A percentile compares a stretch with the other conserved stretches of the same genome.
Conservation (phyloP, 2,113 vertebrate genomes). For the Antennarius striatus region DNA sequence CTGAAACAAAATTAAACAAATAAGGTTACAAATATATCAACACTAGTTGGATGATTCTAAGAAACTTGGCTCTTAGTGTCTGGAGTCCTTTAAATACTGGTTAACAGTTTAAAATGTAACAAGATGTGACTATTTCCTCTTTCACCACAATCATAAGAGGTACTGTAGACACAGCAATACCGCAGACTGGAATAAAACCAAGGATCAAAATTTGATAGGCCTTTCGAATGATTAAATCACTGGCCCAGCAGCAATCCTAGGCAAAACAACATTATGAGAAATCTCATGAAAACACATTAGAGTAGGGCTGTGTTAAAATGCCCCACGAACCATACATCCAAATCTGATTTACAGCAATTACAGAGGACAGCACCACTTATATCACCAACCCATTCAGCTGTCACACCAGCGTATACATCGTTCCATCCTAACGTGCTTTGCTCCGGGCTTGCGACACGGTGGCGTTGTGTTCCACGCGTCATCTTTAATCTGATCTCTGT, state of each 20-base stretch:
- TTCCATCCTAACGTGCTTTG: constrained; percentile 64
- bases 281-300: constrained; percentile 67
- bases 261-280: constrained; percentile 66
- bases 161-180: not conserved
- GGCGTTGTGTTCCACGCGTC: constrained; percentile 39
- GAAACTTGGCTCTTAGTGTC: not conserved
- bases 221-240: not conserved
- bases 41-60: not conserved
- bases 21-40: not conserved
- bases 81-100: not conserved
- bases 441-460: constrained; percentile 40
- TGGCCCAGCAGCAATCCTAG: constrained; percentile 23
- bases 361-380: constrained; percentile 45
- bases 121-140: not conserved
- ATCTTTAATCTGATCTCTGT: constrained; percentile 55
- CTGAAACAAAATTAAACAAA: not conserved
- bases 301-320: constrained; percentile 35
- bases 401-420: constrained; percentile 12
- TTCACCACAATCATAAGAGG: not conserved
- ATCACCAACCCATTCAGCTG: constrained; percentile 41
- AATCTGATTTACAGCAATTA: constrained; percentile 69
- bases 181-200: too few species aligned
- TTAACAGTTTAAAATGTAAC: not conserved
- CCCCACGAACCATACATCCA: constrained; percentile 54
- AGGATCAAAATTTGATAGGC: not conserved